Evolutionary conservation across 2,888 invertebrate species (phyloP).

Genomic region (Margaritifera margaritifera): DNA sequence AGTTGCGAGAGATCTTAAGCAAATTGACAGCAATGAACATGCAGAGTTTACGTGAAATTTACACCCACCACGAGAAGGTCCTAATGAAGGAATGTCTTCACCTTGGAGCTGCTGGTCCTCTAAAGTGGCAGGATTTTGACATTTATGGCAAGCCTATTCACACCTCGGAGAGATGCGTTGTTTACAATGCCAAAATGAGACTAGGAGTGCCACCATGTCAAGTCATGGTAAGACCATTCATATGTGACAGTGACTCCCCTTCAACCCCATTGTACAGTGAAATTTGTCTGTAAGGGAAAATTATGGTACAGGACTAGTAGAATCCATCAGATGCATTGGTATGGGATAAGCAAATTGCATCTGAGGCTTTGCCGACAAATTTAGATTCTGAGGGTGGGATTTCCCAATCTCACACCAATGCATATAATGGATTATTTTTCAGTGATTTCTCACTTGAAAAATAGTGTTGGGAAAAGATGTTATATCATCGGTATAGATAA

Average conservation of each 20-base stretch:
- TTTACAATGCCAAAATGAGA: conserved; percentile 60
- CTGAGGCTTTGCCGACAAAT: no score
- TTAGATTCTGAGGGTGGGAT: no score
- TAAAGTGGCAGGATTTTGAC: conserved; percentile 64
- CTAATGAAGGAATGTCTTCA: conserved; percentile 52
- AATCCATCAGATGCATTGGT: no score
- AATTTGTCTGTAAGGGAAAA: not conserved
- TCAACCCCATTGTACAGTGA: not conserved
- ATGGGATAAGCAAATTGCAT: no score
- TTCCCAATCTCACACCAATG: no score
- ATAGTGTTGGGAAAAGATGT: no score
- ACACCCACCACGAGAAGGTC: conserved; percentile 58
- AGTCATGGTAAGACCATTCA: conserved; percentile 52
- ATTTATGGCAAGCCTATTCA: conserved; percentile 62
- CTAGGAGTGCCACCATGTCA: conserved; percentile 54
- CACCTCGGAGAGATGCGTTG: conserved; percentile 60
- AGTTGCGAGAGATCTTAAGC: conserved; percentile 54
- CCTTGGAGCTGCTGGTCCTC: conserved; percentile 41
- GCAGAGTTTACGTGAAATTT: conserved; percentile 59
- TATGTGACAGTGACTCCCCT: not conserved
- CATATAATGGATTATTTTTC: no score
- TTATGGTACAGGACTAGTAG: no score
- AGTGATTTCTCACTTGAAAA: no score
- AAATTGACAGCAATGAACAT: conserved; percentile 56
- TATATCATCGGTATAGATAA: no score